Conservation (phyloP, 35 echinoderm and acorn worm genomes). For the Nesometra sesokonis region DNA sequence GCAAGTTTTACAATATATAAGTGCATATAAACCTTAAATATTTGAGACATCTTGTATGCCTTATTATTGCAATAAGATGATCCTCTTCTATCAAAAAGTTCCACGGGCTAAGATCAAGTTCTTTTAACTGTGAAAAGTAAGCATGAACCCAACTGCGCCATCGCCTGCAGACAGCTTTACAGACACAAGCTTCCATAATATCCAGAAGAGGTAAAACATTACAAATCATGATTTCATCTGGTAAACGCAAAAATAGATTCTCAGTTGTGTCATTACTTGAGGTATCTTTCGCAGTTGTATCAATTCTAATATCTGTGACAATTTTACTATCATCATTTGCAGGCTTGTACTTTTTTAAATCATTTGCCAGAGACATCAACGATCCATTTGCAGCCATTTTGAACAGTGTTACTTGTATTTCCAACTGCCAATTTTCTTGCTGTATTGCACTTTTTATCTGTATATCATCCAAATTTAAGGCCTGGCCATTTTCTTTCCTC, state of each 20-base stretch:
- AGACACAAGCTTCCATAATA: slow-evolving; percentile 33
- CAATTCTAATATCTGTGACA: not conserved
- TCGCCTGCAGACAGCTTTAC: slow-evolving; percentile 56
- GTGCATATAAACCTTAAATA: slow-evolving; percentile 63
- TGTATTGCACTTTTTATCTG: too few species aligned
- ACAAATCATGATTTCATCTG: slow-evolving; percentile 75
- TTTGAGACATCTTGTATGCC: slow-evolving; percentile 32
- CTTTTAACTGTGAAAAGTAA: slow-evolving; percentile 50
- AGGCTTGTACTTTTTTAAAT: not conserved
- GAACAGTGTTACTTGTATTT: too few species aligned
- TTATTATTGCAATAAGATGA: slow-evolving; percentile 40
- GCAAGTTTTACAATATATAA: too few species aligned
- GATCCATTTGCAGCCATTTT: not conserved
- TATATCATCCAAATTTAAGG: too few species aligned
- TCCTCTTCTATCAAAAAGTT: slow-evolving; percentile 63
- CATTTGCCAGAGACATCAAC: not conserved
- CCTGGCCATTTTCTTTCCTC: too few species aligned
- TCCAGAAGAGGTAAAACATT: slow-evolving; percentile 51
- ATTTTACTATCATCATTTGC: not conserved
- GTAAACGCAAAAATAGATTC: slow-evolving; percentile 22
- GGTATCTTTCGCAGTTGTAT: not conserved
- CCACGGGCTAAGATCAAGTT: slow-evolving; percentile 67
- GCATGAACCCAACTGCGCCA: slow-evolving; percentile 28
- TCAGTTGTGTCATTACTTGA: not conserved
- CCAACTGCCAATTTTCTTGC: too few species aligned